Percentiles rank a stretch among this genome's conserved stretches.
phyloP scores from a whole-genome alignment of 2,113 vertebrate species.

The Motacilla alba region DNA sequence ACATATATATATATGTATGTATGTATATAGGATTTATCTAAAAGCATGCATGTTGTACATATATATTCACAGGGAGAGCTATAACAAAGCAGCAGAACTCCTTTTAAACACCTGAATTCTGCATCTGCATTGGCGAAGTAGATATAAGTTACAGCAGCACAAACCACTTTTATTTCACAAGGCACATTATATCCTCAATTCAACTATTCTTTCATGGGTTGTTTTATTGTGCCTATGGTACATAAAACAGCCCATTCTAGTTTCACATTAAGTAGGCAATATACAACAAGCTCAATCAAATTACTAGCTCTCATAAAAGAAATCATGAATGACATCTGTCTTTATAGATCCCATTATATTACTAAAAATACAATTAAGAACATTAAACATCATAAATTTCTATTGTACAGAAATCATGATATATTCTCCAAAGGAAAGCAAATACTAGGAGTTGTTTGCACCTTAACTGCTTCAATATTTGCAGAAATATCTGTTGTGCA shows the following conservation, averaged over 20 bases:
- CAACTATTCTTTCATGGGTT: not conserved
- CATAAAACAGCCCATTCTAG: not conserved
- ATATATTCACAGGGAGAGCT: not conserved
- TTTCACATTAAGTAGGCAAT: not conserved
- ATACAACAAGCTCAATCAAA: not conserved
- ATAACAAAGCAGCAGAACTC: not conserved
- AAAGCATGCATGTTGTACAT: not conserved
- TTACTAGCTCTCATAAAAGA: not conserved
- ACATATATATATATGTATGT: not conserved
- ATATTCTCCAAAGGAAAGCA: not conserved
- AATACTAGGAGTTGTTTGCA: not conserved
- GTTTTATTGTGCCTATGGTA: not conserved
- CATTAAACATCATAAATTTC: not conserved
- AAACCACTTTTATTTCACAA: not conserved
- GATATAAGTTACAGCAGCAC: not conserved
- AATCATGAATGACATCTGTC: not conserved
- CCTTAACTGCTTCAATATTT: not conserved
- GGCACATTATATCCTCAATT: not conserved
- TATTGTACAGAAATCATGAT: not conserved
- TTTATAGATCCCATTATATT: not conserved
- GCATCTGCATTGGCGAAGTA: not conserved
- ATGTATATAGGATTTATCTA: not conserved
- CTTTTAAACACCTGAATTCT: not conserved
- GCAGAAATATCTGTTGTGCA: not conserved
- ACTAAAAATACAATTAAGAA: slow-evolving; percentile 3